A percentile compares a stretch with the other conserved stretches of the same genome.
phyloP scores from a whole-genome alignment of 2,797 vertebrate species.

The Micrastur ruficollis region DNA sequence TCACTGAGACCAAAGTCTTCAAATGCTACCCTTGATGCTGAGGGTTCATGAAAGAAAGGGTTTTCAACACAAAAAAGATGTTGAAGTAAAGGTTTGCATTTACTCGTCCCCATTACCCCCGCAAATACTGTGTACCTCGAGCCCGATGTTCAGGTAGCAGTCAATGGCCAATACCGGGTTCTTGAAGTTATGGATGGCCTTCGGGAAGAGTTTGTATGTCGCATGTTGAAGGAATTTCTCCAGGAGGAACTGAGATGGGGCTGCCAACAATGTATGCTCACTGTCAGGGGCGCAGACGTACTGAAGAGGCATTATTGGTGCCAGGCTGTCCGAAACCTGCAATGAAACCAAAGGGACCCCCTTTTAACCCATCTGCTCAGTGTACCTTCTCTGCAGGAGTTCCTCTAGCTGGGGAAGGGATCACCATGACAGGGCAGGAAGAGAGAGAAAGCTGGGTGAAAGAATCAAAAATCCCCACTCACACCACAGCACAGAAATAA shows the following conservation, averaged over 20 bases:
- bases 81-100: background rate
- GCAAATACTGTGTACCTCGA: constrained; percentile 79
- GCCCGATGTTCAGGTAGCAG: constrained; percentile 95
- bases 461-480: background rate
- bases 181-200: constrained; percentile 85
- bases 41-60: background rate
- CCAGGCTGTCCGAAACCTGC: constrained; percentile 85
- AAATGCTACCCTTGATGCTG: background rate
- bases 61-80: background rate
- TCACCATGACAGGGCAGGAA: background rate
- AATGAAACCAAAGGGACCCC: background rate
- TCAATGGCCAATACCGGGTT: constrained; percentile 93
- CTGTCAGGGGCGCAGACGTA: constrained; percentile 97
- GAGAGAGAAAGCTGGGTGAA: background rate
- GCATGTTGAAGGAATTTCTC: constrained; percentile 94
- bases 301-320: constrained; percentile 86
- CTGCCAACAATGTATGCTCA: constrained; percentile 91
- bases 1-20: background rate
- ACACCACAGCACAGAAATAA: background rate
- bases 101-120: background rate
- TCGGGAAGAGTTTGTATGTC: constrained; percentile 91
- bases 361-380: background rate
- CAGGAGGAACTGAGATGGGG: constrained; percentile 93
- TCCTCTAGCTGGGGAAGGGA: background rate
- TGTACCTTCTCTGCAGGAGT: background rate